Conservation (phyloP, 2,113 vertebrate genomes). For the Perognathus longimembris region DNA sequence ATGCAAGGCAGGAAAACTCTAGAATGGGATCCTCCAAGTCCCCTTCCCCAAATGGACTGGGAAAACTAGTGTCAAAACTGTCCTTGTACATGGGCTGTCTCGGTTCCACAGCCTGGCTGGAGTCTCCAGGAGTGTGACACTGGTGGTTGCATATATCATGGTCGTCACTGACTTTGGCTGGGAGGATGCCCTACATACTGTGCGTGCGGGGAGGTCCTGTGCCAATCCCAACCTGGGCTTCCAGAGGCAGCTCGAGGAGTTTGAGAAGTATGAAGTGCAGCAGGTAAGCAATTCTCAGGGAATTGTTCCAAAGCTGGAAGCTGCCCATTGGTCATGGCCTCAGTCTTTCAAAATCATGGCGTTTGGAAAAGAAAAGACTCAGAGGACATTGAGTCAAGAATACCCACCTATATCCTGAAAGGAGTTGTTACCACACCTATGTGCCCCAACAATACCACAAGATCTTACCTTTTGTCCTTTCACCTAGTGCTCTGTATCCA, state of each 20-base stretch:
- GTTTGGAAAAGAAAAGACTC: neutral
- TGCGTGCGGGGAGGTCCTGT: constrained; percentile 91
- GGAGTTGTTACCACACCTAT: neutral
- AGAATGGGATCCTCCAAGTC: neutral
- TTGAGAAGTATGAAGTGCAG: constrained; percentile 90
- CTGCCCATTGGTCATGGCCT: neutral
- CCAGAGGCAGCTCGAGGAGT: constrained; percentile 95
- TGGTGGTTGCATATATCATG: constrained; percentile 98
- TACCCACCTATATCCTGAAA: neutral
- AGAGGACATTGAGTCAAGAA: neutral
- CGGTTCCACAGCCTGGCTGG: constrained; percentile 92
- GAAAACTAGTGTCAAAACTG: too few relatives aligned
- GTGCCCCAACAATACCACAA: too few relatives aligned
- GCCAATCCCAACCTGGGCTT: constrained; percentile 96
- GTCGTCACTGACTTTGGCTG: constrained; percentile 95
- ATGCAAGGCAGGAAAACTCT: neutral
- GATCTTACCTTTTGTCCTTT: neutral
- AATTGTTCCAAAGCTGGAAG: accelerated
- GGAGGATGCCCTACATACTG: constrained; percentile 93
- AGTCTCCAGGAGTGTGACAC: constrained; percentile 95
- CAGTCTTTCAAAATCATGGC: neutral
- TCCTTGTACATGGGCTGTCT: neutral
- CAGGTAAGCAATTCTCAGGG: constrained; percentile 85
- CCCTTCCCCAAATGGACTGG: neutral
- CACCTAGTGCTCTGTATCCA: too few relatives aligned